These are phyloP conservation scores for Eueides isabella DNA, from an alignment of 1,140 invertebrate genomes.

Conservation along the genomic window DNA sequence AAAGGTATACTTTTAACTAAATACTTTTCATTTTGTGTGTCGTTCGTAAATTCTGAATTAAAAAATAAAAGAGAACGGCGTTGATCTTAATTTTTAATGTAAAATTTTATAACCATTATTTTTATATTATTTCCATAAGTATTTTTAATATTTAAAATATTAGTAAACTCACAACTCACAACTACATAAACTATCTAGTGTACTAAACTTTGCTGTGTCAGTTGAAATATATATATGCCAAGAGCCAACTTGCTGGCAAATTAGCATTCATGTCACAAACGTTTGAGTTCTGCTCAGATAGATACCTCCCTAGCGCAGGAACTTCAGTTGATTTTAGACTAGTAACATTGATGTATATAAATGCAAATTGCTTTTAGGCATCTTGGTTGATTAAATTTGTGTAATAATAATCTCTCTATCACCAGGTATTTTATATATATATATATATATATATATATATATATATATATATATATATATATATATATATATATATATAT, in stretches of 20 bases:
- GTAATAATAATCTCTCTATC: not conserved
- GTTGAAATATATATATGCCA: constrained; percentile 9
- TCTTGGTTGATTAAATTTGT: not conserved
- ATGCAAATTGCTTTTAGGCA: not conserved
- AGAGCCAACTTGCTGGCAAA: constrained; percentile 14
- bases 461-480: no score
- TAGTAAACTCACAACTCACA: no score
- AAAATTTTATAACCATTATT: no score
- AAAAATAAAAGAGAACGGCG: no score
- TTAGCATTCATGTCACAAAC: constrained; percentile 23
- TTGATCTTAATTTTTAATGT: no score
- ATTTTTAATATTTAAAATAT: no score
- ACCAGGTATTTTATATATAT: no score
- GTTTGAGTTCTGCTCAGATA: constrained; percentile 5
- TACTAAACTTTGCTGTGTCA: constrained; percentile 1
- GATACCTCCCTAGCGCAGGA: not conserved
- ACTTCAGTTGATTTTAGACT: constrained; percentile 5
- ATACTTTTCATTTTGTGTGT: no score
- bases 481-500: no score
- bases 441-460: no score
- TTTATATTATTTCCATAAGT: no score
- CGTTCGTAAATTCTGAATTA: no score
- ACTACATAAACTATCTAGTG: not conserved
- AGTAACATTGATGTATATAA: not conserved
- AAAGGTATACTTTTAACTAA: not conserved